Evolutionary conservation across 2,888 invertebrate species (phyloP), one percentile per base, ranked within the genome.

Genomic region (Agrenia bidenticulata): DNA sequence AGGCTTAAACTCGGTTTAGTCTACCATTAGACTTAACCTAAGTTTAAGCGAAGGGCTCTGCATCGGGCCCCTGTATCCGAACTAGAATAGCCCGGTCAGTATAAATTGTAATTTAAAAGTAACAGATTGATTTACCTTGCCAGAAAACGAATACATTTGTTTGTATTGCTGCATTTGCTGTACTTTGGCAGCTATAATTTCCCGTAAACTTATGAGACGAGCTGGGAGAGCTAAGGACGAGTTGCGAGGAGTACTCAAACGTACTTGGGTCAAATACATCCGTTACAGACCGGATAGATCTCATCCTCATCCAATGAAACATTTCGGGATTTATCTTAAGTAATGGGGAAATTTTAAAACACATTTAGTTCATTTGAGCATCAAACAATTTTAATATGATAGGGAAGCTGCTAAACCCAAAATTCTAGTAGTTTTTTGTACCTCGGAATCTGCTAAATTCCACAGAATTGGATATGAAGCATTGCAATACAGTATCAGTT

Each of bases 391-490:
- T 45, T 15, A 45, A 45, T 19, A 45, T 9, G n/a, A 45, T 9
- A 11, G 19, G n/a, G 15, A 5, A 19, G 19, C 39, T 17, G 23
- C 26, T 49, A 21, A n/a, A n/a, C n/a, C n/a, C n/a, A n/a, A n/a
- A n/a, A n/a, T n/a, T n/a, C n/a, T n/a, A n/a, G n/a, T n/a, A n/a
- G n/a, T n/a, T n/a, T n/a, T n/a, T n/a, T n/a, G 1, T 60, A 72
- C 69, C 42, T 70, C 65, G 41, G 71, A 68, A 11, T 69, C 68
- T 7, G 55, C 63, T 32, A 74, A 70, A n/a, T 67, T 64, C 75
- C 75, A 75, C 27, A 68, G 62, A 1, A 76, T 61, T 1, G 76
- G 76, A 41, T 72, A 75, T 1, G 64, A 51, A 0, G 76, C 73
- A 49, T 67, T 69, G 57, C 76, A 76, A 50, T 67, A 41, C 24